Evolutionary conservation across 2,888 invertebrate species (phyloP).

Genomic region (Ypsolopha scabrella): DNA sequence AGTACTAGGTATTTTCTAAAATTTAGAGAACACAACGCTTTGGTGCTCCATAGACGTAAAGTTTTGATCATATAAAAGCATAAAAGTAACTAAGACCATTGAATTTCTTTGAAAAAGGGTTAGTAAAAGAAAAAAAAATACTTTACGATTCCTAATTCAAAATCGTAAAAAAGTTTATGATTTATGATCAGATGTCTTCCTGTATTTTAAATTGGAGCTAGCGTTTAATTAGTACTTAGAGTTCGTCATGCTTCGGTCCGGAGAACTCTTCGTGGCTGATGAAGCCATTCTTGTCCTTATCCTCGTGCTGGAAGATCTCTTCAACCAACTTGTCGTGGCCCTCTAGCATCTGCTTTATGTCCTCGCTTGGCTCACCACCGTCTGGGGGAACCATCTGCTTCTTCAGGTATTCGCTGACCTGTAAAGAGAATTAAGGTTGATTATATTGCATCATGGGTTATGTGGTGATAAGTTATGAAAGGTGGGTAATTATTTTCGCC

Average conservation of each 20-base stretch:
- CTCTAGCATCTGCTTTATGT: slow-evolving; percentile 85
- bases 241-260: slow-evolving; percentile 97
- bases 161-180: no score
- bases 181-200: no score
- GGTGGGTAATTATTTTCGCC: slow-evolving; percentile 10
- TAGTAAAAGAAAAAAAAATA: no score
- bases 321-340: slow-evolving; percentile 94
- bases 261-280: slow-evolving; percentile 97
- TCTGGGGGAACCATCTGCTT: slow-evolving; percentile 91
- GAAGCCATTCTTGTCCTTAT: slow-evolving; percentile 95
- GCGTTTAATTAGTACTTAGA: slow-evolving; percentile 65
- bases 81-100: no score
- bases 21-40: no score
- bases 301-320: slow-evolving; percentile 97
- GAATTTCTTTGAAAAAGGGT: no score
- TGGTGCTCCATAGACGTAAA: no score
- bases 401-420: slow-evolving; percentile 93
- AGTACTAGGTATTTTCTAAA: no score
- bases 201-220: no score
- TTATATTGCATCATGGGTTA: neutral
- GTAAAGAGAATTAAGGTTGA: slow-evolving; percentile 9
- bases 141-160: no score
- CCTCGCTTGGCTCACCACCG: slow-evolving; percentile 78
- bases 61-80: no score
- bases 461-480: slow-evolving; percentile 11